Conservation (phyloP, 2,113 vertebrate genomes). For the Erythrocercus mccallii region DNA sequence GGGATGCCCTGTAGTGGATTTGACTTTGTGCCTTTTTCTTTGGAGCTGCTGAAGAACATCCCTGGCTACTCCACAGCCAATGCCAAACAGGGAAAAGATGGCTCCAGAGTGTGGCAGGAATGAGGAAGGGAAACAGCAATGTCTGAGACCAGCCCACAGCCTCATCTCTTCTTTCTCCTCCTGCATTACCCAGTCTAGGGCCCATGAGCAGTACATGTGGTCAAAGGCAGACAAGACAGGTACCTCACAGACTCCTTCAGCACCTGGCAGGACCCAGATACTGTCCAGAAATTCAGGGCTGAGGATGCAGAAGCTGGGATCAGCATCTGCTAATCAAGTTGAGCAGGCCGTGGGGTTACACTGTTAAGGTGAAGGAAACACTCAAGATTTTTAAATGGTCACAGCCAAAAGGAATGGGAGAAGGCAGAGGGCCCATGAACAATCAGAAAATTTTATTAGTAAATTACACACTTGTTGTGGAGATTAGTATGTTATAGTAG, state of each 20-base stretch:
- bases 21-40: neutral
- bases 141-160: neutral
- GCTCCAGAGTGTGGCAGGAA: neutral
- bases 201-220: neutral
- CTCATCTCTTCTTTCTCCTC: neutral
- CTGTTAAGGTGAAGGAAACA: accelerated
- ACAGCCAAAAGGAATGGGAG: neutral
- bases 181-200: neutral
- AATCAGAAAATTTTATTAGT: neutral
- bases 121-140: neutral
- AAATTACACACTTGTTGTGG: neutral
- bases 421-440: neutral
- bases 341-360: accelerated
- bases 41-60: neutral
- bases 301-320: neutral
- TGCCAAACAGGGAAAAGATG: neutral
- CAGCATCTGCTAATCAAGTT: neutral
- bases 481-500: neutral
- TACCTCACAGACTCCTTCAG: neutral
- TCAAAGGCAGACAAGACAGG: neutral
- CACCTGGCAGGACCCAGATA: neutral
- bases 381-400: neutral
- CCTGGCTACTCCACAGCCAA: neutral
- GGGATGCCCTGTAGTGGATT: neutral
- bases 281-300: neutral